phyloP scores from a whole-genome alignment of 2,888 invertebrate genomes.

The Athrips mouffetella region DNA sequence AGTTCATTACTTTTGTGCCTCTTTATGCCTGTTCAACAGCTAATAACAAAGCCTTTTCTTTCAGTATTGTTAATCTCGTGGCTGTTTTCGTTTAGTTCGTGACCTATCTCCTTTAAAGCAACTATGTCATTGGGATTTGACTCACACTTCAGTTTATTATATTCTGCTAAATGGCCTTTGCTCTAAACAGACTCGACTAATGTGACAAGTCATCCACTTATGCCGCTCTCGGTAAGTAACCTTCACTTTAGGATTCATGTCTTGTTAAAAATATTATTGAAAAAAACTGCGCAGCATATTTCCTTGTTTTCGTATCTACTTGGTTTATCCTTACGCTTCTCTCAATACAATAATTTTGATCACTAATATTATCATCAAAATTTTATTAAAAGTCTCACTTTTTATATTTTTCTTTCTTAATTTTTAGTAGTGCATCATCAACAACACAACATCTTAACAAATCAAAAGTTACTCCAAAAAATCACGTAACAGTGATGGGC shows the following conservation, averaged over 20 bases:
- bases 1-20: background rate
- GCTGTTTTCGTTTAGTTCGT: background rate
- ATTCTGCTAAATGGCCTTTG: background rate
- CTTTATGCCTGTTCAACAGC: background rate
- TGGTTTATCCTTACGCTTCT: too few species aligned
- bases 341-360: too few species aligned
- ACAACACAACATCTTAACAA: conserved; percentile 37
- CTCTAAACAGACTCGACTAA: conserved; percentile 7
- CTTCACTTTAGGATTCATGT: conserved; percentile 4
- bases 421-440: too few species aligned
- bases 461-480: conserved; percentile 53
- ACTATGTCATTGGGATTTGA: background rate
- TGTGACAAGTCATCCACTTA: conserved; percentile 10
- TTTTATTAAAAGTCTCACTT: too few species aligned
- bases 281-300: background rate
- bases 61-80: too few species aligned
- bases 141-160: background rate
- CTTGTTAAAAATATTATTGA: background rate
- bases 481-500: conserved; percentile 67
- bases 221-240: conserved; percentile 1
- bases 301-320: background rate
- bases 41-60: background rate
- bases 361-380: too few species aligned
- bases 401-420: too few species aligned
- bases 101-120: conserved; percentile 2